Base-by-base conservation (phyloP, 1,140 invertebrate species). In the Sitobion miscanthi region DNA sequence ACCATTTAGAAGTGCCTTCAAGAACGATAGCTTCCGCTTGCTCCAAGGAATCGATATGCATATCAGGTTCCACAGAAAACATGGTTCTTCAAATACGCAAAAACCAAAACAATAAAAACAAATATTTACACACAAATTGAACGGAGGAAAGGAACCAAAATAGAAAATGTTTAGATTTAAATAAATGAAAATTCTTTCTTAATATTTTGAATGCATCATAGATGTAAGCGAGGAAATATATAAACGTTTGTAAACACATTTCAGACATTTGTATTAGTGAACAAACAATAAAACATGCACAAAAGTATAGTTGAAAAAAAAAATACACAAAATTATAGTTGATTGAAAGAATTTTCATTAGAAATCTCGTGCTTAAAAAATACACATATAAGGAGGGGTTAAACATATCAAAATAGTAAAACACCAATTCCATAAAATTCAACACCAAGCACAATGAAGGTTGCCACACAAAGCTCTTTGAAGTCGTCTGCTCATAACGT, bases 1-100 rank as follows among this genome's bases (percentile, higher is more conserved):
- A 99, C 99, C 99, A 99, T 96, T 99, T 99, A 95, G 99, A 99
- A 95, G 99, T 99, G 96, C 99, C 99, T 96, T 99, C 99, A 95
- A 99, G 97, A 96, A 99, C 99, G 96, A 98, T 97, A 96, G 97
- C 97, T 96, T 99, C 98, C 94, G 99, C 98, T 96, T 99, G 98
- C 96, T 99, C 99, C 96, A 99, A 97, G 96, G 98, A 98, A 96
- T 99, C 99, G 96, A 99, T 98, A 97, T 99, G 99, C 96, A 98
- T 99, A 96, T 99, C 99, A 96, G 99, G 98, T 96, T 99, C 98
- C 96, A 99, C 97, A 97, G 97, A 97, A 97, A 99, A 99, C 96
- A 98, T 99, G 96, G 97, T 98, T 97, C 98, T 99, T 96, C 95
- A 93, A 93, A 93, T 93, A 54, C 91, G 49, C 82, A 85, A 92